phyloP scores from a whole-genome alignment of 2,888 invertebrate genomes.

The Lepidocyrtoides sp. region DNA sequence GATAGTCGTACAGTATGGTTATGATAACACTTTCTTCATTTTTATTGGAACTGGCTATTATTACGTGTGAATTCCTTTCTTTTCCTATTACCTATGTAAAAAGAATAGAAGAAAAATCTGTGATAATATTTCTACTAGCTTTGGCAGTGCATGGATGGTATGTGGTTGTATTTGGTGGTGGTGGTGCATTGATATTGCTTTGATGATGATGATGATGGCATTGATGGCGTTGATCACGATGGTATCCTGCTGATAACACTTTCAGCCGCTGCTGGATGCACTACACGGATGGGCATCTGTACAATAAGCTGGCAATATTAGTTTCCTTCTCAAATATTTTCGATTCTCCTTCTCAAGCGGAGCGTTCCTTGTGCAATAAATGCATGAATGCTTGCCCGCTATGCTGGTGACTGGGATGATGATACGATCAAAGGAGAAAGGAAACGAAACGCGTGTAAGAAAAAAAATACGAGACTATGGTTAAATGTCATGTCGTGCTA shows the following conservation, averaged over 20 bases:
- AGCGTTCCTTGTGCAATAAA: constrained; percentile 7
- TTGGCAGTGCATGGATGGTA: too few relatives aligned
- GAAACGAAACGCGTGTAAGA: neutral
- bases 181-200: constrained; percentile 56
- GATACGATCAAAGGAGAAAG: neutral
- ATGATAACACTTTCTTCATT: neutral
- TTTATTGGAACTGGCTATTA: neutral
- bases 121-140: too few relatives aligned
- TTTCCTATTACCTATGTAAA: neutral
- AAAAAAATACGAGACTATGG: neutral
- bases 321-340: constrained; percentile 1
- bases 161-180: neutral
- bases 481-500: constrained; percentile 6
- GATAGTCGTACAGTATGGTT: neutral
- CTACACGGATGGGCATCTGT: neutral
- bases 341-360: neutral
- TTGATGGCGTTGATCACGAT: neutral
- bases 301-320: neutral
- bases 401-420: neutral
- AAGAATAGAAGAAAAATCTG: too few relatives aligned
- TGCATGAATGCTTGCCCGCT: constrained; percentile 14
- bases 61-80: neutral
- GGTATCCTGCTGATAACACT: constrained; percentile 65
- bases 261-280: neutral
- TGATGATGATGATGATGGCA: neutral